Evolutionary conservation across 2,797 vertebrate genomes (phyloP).

Genomic region (Pseudomugil gertrudae): DNA sequence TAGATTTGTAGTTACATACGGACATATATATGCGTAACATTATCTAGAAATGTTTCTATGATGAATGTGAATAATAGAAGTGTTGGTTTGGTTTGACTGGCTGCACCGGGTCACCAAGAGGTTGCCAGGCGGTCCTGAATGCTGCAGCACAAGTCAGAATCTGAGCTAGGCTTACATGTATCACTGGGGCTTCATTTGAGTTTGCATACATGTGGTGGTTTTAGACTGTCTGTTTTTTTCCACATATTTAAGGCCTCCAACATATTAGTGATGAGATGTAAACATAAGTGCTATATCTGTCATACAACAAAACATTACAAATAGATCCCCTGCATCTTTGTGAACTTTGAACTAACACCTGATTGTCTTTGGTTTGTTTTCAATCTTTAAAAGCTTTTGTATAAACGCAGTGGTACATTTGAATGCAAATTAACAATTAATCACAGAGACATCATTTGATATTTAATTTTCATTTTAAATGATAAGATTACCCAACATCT

Average conservation of each 20-base stretch:
- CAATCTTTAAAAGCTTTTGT: slow-evolving; percentile 6
- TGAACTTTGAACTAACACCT: background rate
- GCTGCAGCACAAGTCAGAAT: slow-evolving; percentile 50
- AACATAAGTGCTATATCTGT: background rate
- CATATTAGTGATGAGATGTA: background rate
- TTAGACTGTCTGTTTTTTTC: slow-evolving; percentile 1
- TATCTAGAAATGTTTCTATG: slow-evolving; percentile 13
- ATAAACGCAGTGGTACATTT: slow-evolving; percentile 6
- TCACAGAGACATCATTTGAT: too few relatives aligned
- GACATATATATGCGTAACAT: slow-evolving; percentile 26
- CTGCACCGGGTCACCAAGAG: slow-evolving; percentile 53
- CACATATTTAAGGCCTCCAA: background rate
- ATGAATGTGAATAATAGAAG: slow-evolving; percentile 12
- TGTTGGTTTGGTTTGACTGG: slow-evolving; percentile 20
- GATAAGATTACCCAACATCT: background rate
- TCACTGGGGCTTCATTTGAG: slow-evolving; percentile 6
- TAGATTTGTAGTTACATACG: slow-evolving; percentile 32
- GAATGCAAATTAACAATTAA: slow-evolving; percentile 20
- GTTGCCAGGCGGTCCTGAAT: slow-evolving; percentile 53
- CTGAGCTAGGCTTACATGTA: slow-evolving; percentile 29
- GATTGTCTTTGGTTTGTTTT: too few relatives aligned
- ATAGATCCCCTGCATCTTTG: background rate
- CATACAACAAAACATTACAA: background rate
- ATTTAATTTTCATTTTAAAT: background rate
- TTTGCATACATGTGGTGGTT: background rate